Base-by-base conservation (phyloP, 2,113 vertebrate genomes). In the Sander lucioperca region DNA sequence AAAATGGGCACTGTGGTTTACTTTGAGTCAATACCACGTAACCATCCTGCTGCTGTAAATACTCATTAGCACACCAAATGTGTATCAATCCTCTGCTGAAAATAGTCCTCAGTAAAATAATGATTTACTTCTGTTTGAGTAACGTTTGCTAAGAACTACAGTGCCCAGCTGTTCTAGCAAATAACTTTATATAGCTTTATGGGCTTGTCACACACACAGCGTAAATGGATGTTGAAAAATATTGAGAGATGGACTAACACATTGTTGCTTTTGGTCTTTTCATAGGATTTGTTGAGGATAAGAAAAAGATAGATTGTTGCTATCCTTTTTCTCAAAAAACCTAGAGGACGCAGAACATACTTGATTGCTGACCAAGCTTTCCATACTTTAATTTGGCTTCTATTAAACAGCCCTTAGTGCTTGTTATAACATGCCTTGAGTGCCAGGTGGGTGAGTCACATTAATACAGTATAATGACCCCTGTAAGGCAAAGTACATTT, bases 381-480 rank as follows among this genome's bases (percentile, higher is more conserved):
- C 45, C 48, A 8, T 43, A 9, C 30, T 53, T 65, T 50, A 43
- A 21, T 12, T 53, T 16, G 62, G 54, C 56, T n/a, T 48, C 68
- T 53, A 16, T 64, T 66, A 25, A 80, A 66, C 12, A 62, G 47
- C 6, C 18, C n/a, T 63, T 15, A 15, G 11, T 33, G 65, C 68
- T 50, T 87, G 78, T 76, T 56, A 4, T 62, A 71, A 73, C 78
- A 79, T 39, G 84, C 23, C 71, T 7, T 47, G 39, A 65, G 80
- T 25, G 36, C 33, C 39, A 57, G 56, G 61, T 23, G 50, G 33
- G 71, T 33, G 83, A 79, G 64, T 79, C 75, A 58, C 56, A 47
- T 23, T 57, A 11, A 27, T 50, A 36, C 4, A 30, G 53, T 27
- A 43, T 51, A 63, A 65, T 51, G 66, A 74, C 48, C 47, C 11